Evolutionary conservation across 2,797 vertebrate genomes (phyloP).

Genomic region (Syngnathus rostellatus): DNA sequence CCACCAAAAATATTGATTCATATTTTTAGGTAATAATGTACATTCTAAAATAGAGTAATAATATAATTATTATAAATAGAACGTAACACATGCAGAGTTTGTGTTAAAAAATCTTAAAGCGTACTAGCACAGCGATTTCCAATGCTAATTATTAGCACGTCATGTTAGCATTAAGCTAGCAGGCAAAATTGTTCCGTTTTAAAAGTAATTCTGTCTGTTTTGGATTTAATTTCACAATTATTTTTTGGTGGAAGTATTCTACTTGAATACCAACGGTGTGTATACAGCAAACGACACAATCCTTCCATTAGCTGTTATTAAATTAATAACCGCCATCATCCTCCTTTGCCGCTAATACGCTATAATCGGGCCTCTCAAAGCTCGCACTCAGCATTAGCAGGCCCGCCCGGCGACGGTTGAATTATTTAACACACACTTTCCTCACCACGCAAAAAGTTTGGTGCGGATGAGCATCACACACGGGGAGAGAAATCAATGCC

Average conservation of each 20-base stretch:
- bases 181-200: too few species aligned
- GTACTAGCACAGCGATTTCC: too few species aligned
- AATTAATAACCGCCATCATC: slow-evolving; percentile 50
- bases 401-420: slow-evolving; percentile 20
- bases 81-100: too few species aligned
- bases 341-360: slow-evolving; percentile 35
- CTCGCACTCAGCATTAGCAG: slow-evolving; percentile 22
- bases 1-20: too few species aligned
- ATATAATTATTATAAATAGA: too few species aligned
- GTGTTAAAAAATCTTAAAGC: too few species aligned
- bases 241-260: not conserved
- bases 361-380: slow-evolving; percentile 41
- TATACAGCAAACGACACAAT: not conserved
- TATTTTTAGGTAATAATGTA: too few species aligned
- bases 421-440: slow-evolving; percentile 33
- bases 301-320: slow-evolving; percentile 43
- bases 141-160: too few species aligned
- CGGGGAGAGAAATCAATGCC: not conserved
- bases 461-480: not conserved
- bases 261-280: not conserved
- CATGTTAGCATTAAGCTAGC: too few species aligned
- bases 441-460: slow-evolving; percentile 22
- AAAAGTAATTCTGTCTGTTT: too few species aligned
- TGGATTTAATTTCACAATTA: too few species aligned
- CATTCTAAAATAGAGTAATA: too few species aligned